Conservation (phyloP, 2,113 vertebrate genomes). For the Istiophorus platypterus region DNA sequence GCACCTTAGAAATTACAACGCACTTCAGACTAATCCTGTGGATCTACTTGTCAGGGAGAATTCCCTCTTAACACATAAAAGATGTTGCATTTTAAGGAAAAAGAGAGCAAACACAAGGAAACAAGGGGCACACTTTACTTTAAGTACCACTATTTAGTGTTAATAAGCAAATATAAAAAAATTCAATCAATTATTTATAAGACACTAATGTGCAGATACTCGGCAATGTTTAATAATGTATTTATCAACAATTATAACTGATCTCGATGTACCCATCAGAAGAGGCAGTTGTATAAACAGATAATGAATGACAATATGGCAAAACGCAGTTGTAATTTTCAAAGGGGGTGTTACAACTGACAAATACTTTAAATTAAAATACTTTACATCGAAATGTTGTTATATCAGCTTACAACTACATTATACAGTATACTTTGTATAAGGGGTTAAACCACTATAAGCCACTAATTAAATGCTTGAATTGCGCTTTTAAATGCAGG, state of each 20-base stretch:
- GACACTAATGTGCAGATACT: background rate
- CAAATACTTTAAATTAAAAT: background rate
- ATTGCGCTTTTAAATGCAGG: background rate
- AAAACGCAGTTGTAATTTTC: background rate
- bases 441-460: too few relatives aligned
- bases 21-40: conserved; percentile 63
- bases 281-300: background rate
- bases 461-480: background rate
- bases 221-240: background rate
- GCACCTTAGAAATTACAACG: conserved; percentile 53
- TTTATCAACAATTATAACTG: background rate
- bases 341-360: background rate
- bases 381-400: background rate
- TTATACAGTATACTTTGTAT: too few relatives aligned
- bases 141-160: background rate
- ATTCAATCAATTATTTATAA: background rate
- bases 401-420: background rate
- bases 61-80: conserved; percentile 56
- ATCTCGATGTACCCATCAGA: background rate
- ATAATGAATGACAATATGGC: background rate
- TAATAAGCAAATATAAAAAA: background rate
- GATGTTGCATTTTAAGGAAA: conserved; percentile 45
- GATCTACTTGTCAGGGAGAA: conserved; percentile 66
- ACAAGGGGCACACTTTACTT: conserved; percentile 1
- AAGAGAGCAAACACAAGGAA: conserved; percentile 14